Base-by-base conservation (phyloP, 64 coral and sea anemone genomes). In the Actinia equina region DNA sequence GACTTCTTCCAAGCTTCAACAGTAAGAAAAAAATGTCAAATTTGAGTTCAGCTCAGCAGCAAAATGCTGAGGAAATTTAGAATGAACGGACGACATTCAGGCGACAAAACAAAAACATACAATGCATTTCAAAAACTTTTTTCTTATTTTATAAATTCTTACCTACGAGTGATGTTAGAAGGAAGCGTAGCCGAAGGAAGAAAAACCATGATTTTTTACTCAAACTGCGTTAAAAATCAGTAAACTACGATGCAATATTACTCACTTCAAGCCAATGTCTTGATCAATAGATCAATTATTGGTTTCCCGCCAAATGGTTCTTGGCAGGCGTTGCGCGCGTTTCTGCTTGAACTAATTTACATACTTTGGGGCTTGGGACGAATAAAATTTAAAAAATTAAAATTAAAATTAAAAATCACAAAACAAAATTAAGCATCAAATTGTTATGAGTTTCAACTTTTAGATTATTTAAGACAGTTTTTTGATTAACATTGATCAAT, bases 1-100 rank as follows among this genome's bases (percentile, higher is more conserved):
- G 4, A 97, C 86, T 26, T 90, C 88, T 86, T 77, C n/a, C 42
- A 97, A 88, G 54, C 94, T 97, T 59, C 71, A 52, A 56, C 26
- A 51, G 13, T 15, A 81, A 81, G 45, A 52, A 81, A 17, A 52
- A 46, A n/a, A 86, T 46, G 9, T 23, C 46, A 76, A 76, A 37
- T 87, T 20, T n/a, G 62, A 77, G 65, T 42, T 87, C 59, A 64
- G 25, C 60, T 15, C 18, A 59, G 23, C 30, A 41, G 23, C 30
- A 41, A 5, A 44, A 6, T 62, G 20, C 26, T 65, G 62, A 60
- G 18, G 16, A 60, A 15, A 60, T 60, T 60, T 60, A 13, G 59
- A 60, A 60, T 16, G 16, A 6, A 60, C 16, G 4, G 59, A 60
- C 46, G 7, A 49, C 46, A 4, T 49, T 8, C 46, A 49, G 46